Conservation (phyloP, 2,888 invertebrate species). For the Agrilus biguttatus region DNA sequence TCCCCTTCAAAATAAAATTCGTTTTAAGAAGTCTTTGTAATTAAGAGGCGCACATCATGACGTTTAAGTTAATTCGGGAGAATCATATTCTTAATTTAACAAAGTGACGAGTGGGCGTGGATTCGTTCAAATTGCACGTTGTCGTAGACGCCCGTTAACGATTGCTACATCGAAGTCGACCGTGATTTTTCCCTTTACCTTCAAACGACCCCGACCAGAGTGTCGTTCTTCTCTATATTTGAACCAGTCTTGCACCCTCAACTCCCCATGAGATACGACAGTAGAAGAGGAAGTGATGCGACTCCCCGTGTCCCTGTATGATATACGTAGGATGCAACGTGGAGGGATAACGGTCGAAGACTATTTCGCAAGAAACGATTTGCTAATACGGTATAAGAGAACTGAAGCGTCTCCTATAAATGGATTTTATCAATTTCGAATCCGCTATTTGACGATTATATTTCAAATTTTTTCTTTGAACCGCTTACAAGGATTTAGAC, state of each 20-base stretch:
- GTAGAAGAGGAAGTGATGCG: slow-evolving; percentile 3
- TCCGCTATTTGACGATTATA: slow-evolving; percentile 9
- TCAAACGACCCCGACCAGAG: not conserved
- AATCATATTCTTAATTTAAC: slow-evolving; percentile 32
- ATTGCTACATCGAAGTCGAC: slow-evolving; percentile 1
- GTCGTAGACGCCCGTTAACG: slow-evolving; percentile 13
- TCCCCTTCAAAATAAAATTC: slow-evolving; percentile 5
- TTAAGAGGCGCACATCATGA: slow-evolving; percentile 7
- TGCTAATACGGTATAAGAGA: slow-evolving; percentile 34
- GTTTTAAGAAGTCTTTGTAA: slow-evolving; percentile 9
- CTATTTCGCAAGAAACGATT: slow-evolving; percentile 29
- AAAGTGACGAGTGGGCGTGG: slow-evolving; percentile 24
- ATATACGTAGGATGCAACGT: slow-evolving; percentile 24
- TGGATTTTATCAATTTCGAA: slow-evolving; percentile 35
- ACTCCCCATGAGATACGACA: slow-evolving; percentile 6
- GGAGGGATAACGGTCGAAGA: slow-evolving; percentile 18
- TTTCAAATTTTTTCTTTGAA: too few species aligned
- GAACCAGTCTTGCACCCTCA: slow-evolving; percentile 1
- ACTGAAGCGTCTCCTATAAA: slow-evolving; percentile 33
- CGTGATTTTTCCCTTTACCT: not conserved
- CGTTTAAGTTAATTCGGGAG: slow-evolving; percentile 12
- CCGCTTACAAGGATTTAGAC: too few species aligned
- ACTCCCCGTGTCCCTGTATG: slow-evolving; percentile 21
- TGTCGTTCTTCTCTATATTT: not conserved
- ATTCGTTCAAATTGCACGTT: slow-evolving; percentile 22